Evolutionary conservation across 2,888 invertebrate species (phyloP), one percentile per base, ranked within the genome.

Genomic region (Hypomecis punctinalis): DNA sequence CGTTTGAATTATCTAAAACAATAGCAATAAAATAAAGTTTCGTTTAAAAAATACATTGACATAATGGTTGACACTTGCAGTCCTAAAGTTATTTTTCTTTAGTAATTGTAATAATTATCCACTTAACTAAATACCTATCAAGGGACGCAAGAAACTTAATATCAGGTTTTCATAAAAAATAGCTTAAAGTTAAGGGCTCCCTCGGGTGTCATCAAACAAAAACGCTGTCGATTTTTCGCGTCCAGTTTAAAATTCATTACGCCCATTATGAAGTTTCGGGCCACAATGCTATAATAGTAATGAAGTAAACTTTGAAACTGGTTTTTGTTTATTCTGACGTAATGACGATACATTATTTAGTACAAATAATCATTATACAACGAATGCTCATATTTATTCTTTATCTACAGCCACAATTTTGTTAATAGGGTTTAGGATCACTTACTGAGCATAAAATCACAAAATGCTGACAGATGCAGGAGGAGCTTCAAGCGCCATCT

Each of bases 261-360:
- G 43, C 23, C 60, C 60, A 69, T 71, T 67, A 67, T 48, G 58
- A 62, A 66, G 64, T 65, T 70, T 48, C 43, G 40, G 42, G 62
- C 54, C 69, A 71, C 68, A 69, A 69, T 70, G 67, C 35, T 56
- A 40, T 72, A 67, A 71, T 69, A 66, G 63, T 73, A 73, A 73
- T 73, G 64, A 66, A 66, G 67, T 70, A 68, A 71, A 68, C 69
- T 73, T 73, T 71, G 61, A 51, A 67, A 43, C 46, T 33, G 11
- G 45, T 61, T 67, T 67, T 56, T 60, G 61, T 63, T 71, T 62
- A 71, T 68, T 70, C 67, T 60, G 57, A 56, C 48, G 47, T 64
- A 58, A 10, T 23, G 51, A 55, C 64, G 67, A 66, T 57, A 66
- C 48, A 48, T 65, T 23, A 23, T n/a, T n/a, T n/a, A n/a, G n/a